Evolutionary conservation across 2,113 vertebrate species (phyloP), one percentile per base, ranked within the genome.

Genomic region (Cinclus cinclus): DNA sequence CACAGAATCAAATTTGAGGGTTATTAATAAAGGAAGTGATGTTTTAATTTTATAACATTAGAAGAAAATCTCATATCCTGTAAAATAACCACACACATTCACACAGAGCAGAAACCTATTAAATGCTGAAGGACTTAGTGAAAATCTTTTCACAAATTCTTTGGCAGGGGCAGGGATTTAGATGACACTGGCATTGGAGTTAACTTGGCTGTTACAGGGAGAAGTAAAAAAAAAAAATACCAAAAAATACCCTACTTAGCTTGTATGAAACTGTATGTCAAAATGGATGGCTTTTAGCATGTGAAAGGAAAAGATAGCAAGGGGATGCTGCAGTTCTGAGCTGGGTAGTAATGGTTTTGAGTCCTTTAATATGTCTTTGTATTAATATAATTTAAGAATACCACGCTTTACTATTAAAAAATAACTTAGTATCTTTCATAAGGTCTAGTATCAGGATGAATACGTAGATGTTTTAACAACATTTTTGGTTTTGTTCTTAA

Each of bases 371-470:
- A 97, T 96, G 97, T 97, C 96, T 97, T 96, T 96, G 95, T 98
- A 98, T 98, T 98, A 98, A 98, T 98, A 96, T 96, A 97, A 93
- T 97, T 97, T 97, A 98, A 97, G 97, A 98, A 98, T 98, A 98
- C 98, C 98, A 98, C 97, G 97, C 98, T 98, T 98, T 98, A 98
- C 97, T 98, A 98, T 98, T 98, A 98, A 98, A 98, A 98, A 93
- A 94, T 44, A 96, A 97, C 84, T 97, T 97, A 97, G 92, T 97
- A 96, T 96, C 92, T 97, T 98, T 96, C 97, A 97, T 97, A 98
- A 98, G 94, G 96, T 98, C 97, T 98, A 98, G 98, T 98, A 98
- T 97, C 97, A 97, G 94, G 97, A 98, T 98, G 98, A 98, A 98
- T 98, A 98, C 95, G 97, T 98, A 98, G 98, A 98, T 96, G 97